Evolutionary conservation across 2,113 vertebrate species (phyloP).

Genomic region (Sphaerodactylus townsendi): DNA sequence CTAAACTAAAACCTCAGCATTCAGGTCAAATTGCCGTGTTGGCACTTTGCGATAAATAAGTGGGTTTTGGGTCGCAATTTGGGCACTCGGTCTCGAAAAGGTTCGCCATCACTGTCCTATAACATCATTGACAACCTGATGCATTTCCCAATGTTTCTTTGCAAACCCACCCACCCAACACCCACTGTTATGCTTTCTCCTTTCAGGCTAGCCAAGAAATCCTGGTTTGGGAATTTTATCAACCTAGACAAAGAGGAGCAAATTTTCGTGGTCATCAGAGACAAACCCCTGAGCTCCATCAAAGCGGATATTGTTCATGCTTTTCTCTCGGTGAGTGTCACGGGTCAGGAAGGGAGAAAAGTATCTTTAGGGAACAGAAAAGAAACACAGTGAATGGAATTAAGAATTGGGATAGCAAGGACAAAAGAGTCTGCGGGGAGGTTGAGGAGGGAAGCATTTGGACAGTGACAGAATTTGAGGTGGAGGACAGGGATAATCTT

Average conservation of each 20-base stretch:
- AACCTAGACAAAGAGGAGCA: slow-evolving; percentile 93
- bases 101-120: too few relatives aligned
- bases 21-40: too few relatives aligned
- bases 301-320: slow-evolving; percentile 94
- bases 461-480: background rate
- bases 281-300: slow-evolving; percentile 92
- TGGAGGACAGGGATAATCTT: background rate
- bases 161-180: too few relatives aligned
- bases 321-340: slow-evolving; percentile 85
- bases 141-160: background rate
- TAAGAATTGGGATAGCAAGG: too few relatives aligned
- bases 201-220: slow-evolving; percentile 88
- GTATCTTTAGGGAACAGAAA: background rate
- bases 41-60: too few relatives aligned
- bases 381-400: too few relatives aligned
- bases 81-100: too few relatives aligned
- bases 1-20: too few relatives aligned
- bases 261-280: slow-evolving; percentile 91
- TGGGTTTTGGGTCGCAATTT: too few relatives aligned
- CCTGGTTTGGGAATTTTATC: slow-evolving; percentile 95
- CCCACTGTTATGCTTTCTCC: background rate
- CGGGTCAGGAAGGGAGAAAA: too few relatives aligned
- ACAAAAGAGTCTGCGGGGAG: background rate
- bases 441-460: background rate
- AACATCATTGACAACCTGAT: background rate